Base-by-base conservation (phyloP, 2,113 vertebrate genomes). In the Hippocampus barbouri region DNA sequence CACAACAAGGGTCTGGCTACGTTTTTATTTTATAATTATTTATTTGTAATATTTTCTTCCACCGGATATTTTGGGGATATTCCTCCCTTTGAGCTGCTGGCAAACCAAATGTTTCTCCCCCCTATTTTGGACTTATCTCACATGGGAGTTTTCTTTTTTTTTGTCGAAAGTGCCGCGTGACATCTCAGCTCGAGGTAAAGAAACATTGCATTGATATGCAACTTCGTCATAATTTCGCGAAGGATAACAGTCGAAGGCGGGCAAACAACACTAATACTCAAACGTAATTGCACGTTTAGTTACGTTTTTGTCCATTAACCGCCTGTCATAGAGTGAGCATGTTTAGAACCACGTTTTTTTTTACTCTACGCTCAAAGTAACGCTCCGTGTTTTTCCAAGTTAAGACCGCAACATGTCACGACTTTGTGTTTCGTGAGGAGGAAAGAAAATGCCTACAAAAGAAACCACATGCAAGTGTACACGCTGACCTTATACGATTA, bases 101-200 rank as follows among this genome's bases (percentile, higher is more conserved):
- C 59, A 61, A 61, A 34, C 59, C 2, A 27, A 59, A 51, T n/a
- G 7, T 45, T 47, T 43, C 41, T 3, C 12, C 5, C 47, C 41
- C 43, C 14, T 8, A 47, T 45, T 66, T 66, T 66, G 64, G 64
- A 66, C 8, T 49, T 47, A 7, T 65, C 1, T 41, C 23, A 45
- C 41, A 25, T 16, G 41, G 62, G 40, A 11, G 20, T 1, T 41
- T 9, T 63, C 40, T 27, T 63, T 12, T 53, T 54, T 54, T 61
- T 45, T 65, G 63, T 43, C 23, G 64, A 66, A 66, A 66, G 64
- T 66, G 64, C 43, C 18, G 64, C 23, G n/a, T 47, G 64, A 18
- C 43, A 41, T 47, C 64, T 47, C 43, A 5, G n/a, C 25, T 43
- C 14, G n/a, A 66, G 64, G 64, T 66, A 47, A 65, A 66, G 16